Base-by-base conservation (phyloP, 1,140 invertebrate genomes). In the Camponotus floridanus region DNA sequence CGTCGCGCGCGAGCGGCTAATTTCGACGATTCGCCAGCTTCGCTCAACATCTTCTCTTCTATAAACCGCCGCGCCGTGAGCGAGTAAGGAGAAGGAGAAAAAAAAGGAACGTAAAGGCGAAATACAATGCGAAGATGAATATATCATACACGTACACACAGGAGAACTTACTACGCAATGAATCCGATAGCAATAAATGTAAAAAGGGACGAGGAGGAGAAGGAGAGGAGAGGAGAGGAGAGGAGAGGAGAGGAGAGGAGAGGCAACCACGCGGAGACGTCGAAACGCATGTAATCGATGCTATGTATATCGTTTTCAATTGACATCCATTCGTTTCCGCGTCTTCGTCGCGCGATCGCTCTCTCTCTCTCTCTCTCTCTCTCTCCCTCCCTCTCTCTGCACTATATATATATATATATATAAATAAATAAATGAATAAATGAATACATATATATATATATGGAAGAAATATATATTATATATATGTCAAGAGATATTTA, bases 121-220 rank as follows among this genome's bases (percentile, higher is more conserved):
- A 26, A 7, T 65, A 65, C 64, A 78, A 65, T 78, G 26, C 26
- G 61, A 70, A 80, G 70, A 57, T 64, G 51, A 87, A 81, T 81
- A 93, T 93, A 93, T 93, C 92, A 93, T 61, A 36, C 78, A 87
- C 68, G 11, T 8, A 55, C 57, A 79, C 62, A 79, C 42, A 87
- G 87, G 88, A 90, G 90, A 92, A 93, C 86, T 87, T 91, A 93
- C 87, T 92, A 92, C 91, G 92, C 91, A 93, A 94, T 94, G 93
- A 94, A 94, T 93, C 91, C 92, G 92, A 94, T 94, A 94, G 94
- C 93, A 94, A 94, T 94, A 94, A 94, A 92, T 88, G 88, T 92
- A 90, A 90, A 87, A 91, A 90, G 84, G 86, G 76, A 15, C 26
- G 55, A 68, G 31, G 85, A 6, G 31, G 57, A 59, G 45, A n/a